These are phyloP conservation scores for Tetranychus cinnabarinus DNA, from an alignment of 1,140 invertebrate genomes.

Conservation along the genomic window DNA sequence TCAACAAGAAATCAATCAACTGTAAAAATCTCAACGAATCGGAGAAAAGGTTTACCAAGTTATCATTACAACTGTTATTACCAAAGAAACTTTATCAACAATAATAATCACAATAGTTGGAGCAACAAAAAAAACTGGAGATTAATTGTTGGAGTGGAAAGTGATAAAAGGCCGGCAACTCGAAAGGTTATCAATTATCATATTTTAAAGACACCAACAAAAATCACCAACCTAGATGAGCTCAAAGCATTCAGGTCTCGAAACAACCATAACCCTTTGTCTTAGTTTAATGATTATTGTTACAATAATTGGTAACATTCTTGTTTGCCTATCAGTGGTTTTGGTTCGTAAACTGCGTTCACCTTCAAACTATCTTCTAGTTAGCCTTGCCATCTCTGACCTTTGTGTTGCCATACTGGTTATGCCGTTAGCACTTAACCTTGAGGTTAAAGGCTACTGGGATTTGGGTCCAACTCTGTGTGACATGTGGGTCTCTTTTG, in stretches of 20 bases:
- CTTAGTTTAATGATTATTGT: conserved; percentile 69
- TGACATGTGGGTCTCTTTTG: conserved; percentile 51
- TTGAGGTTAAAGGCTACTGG: conserved; percentile 53
- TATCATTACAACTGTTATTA: too few species aligned
- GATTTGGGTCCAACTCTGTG: conserved; percentile 56
- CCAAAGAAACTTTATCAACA: too few species aligned
- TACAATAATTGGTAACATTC: conserved; percentile 64
- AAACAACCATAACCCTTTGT: conserved; percentile 28
- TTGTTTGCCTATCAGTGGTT: conserved; percentile 62
- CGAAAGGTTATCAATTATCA: too few species aligned
- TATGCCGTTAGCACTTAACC: conserved; percentile 49
- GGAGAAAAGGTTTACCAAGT: too few species aligned
- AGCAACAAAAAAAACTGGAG: too few species aligned
- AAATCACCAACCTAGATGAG: too few species aligned
- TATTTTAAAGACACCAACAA: too few species aligned
- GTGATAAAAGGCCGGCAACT: too few species aligned
- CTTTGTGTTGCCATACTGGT: conserved; percentile 47
- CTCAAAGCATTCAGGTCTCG: conserved; percentile 1
- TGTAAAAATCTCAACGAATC: too few species aligned
- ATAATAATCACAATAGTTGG: too few species aligned
- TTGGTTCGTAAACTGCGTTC: conserved; percentile 48
- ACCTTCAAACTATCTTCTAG: conserved; percentile 49
- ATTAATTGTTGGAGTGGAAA: too few species aligned
- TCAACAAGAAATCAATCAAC: too few species aligned
- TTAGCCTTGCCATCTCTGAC: conserved; percentile 55